Evolutionary conservation across 2,888 invertebrate species (phyloP).

Genomic region (Atrina japonica): DNA sequence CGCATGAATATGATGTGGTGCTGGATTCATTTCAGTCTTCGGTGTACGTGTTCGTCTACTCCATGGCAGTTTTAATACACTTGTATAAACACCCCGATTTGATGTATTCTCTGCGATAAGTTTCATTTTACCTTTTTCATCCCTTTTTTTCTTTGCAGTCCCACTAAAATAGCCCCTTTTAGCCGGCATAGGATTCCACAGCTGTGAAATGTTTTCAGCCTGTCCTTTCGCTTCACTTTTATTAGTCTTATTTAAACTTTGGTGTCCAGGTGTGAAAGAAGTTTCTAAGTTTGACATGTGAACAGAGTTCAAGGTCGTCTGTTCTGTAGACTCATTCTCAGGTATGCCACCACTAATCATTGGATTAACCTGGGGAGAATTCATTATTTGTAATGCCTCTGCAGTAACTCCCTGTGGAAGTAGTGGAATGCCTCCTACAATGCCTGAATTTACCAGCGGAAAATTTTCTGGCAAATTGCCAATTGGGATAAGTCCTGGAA

Average conservation of each 20-base stretch:
- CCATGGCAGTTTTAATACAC: slow-evolving; percentile 74
- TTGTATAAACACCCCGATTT: slow-evolving; percentile 73
- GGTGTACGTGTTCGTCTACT: slow-evolving; percentile 69
- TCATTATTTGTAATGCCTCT: slow-evolving; percentile 23
- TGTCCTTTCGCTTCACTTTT: no score
- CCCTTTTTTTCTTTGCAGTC: slow-evolving; percentile 23
- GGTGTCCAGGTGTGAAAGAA: neutral
- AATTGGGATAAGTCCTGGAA: slow-evolving; percentile 19
- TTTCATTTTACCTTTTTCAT: slow-evolving; percentile 63
- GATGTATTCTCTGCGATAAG: slow-evolving; percentile 69
- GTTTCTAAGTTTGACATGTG: neutral
- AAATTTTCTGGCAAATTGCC: slow-evolving; percentile 1
- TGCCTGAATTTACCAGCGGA: slow-evolving; percentile 1
- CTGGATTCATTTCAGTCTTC: slow-evolving; percentile 50
- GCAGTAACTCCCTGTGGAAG: slow-evolving; percentile 13
- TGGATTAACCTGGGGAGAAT: slow-evolving; percentile 23
- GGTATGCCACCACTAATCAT: slow-evolving; percentile 27
- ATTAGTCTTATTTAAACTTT: no score
- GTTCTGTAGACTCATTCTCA: slow-evolving; percentile 13
- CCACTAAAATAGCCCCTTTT: slow-evolving; percentile 13
- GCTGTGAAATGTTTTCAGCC: slow-evolving; percentile 5
- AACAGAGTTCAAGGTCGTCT: neutral
- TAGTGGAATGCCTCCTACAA: slow-evolving; percentile 7
- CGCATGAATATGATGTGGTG: slow-evolving; percentile 12
- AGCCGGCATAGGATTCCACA: slow-evolving; percentile 32